phyloP scores from a whole-genome alignment of 2,888 invertebrate species.

The Coelopa pilipes region DNA sequence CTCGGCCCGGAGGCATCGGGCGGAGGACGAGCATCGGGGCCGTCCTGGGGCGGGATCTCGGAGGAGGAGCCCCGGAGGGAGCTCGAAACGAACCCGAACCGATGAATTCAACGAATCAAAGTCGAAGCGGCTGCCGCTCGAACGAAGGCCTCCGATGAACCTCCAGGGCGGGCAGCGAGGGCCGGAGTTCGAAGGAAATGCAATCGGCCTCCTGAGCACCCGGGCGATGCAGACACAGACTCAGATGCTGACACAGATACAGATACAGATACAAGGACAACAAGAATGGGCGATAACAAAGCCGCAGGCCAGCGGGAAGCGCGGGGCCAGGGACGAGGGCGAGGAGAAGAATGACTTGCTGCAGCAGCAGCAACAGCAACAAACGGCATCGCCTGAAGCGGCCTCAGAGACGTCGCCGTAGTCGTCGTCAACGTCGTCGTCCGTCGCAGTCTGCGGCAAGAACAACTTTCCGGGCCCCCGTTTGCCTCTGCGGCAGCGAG shows the following conservation, averaged over 20 bases:
- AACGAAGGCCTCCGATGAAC: too few species aligned
- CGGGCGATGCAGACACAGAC: not conserved
- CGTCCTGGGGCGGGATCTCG: too few species aligned
- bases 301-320: not conserved
- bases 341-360: constrained; percentile 8
- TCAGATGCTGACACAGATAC: too few species aligned
- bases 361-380: not conserved
- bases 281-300: not conserved
- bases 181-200: not conserved
- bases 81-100: too few species aligned
- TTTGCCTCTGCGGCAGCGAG: not conserved
- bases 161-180: too few species aligned
- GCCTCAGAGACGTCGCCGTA: not conserved
- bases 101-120: too few species aligned
- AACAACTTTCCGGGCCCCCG: too few species aligned
- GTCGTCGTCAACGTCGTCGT: not conserved
- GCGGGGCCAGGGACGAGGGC: not conserved
- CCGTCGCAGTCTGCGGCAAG: too few species aligned
- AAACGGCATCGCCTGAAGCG: not conserved
- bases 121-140: too few species aligned
- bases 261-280: not conserved
- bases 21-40: too few species aligned
- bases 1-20: too few species aligned
- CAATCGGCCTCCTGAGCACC: constrained; percentile 14
- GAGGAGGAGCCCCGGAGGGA: too few species aligned